Conservation (phyloP, 2,797 vertebrate species). For the Numenius phaeopus region DNA sequence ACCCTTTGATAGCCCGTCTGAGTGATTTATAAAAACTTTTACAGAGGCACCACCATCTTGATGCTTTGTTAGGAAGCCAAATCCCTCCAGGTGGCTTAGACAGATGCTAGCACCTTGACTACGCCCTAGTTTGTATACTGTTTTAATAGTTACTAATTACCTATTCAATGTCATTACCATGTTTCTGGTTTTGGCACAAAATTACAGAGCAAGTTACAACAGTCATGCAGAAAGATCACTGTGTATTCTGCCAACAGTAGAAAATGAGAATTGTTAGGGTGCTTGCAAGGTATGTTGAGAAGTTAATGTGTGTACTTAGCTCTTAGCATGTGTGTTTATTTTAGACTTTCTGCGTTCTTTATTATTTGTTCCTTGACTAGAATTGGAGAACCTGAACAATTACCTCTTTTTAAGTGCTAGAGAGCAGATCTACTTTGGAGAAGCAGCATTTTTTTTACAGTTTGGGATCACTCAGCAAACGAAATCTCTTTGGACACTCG, state of each 20-base stretch:
- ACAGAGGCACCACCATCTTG: conserved; percentile 67
- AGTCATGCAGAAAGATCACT: conserved; percentile 61
- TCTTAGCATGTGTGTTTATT: conserved; percentile 13
- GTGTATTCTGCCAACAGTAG: conserved; percentile 54
- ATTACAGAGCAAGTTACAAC: conserved; percentile 80
- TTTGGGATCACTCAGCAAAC: not conserved
- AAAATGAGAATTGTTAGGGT: conserved; percentile 26
- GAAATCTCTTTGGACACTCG: not conserved
- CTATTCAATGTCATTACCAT: conserved; percentile 76
- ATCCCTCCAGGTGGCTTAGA: conserved; percentile 78
- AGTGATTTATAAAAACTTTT: conserved; percentile 69
- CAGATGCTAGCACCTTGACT: conserved; percentile 76
- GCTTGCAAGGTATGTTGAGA: conserved; percentile 1
- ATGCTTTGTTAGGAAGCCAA: conserved; percentile 82
- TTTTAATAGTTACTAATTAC: conserved; percentile 85
- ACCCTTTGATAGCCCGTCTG: conserved; percentile 59
- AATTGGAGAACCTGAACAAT: not conserved
- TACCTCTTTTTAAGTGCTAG: not conserved
- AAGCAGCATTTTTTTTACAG: not conserved
- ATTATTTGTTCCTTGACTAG: not conserved
- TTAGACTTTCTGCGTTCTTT: conserved; percentile 6
- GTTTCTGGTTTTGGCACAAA: conserved; percentile 74
- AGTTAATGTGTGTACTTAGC: not conserved
- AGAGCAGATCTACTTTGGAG: not conserved
- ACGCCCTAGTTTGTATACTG: conserved; percentile 79